Evolutionary conservation across 1,140 invertebrate genomes (phyloP).

Genomic region (Ceratina calcarata): DNA sequence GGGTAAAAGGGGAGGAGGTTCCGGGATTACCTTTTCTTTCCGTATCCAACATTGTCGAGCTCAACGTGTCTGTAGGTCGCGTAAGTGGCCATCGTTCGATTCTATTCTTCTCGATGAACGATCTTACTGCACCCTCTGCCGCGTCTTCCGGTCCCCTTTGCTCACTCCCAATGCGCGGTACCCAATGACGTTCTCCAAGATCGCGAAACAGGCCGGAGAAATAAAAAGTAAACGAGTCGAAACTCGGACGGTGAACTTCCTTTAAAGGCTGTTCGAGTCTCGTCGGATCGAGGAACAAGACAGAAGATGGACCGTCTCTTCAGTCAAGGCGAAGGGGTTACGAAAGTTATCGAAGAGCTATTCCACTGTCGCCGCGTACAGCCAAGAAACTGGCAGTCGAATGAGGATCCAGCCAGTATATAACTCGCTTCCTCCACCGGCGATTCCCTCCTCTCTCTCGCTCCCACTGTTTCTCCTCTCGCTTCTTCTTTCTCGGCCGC

Average conservation of each 20-base stretch:
- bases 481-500: conserved; percentile 22
- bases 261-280: not conserved
- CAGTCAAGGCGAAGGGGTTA: no score
- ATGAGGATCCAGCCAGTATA: conserved; percentile 65
- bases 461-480: conserved; percentile 24
- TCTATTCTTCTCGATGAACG: conserved; percentile 14
- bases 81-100: conserved; percentile 84
- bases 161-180: no score
- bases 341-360: not conserved
- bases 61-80: conserved; percentile 86
- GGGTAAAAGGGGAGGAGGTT: conserved; percentile 1
- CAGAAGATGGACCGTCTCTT: no score
- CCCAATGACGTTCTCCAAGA: no score
- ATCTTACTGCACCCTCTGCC: conserved; percentile 9
- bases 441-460: conserved; percentile 51
- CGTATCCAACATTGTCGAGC: conserved; percentile 86
- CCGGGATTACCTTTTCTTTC: conserved; percentile 84
- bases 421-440: conserved; percentile 61
- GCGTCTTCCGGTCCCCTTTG: not conserved
- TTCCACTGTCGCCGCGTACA: conserved; percentile 49
- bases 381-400: conserved; percentile 68
- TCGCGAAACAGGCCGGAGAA: not conserved
- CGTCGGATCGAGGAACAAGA: not conserved
- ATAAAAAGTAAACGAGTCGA: no score
- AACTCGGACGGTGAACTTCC: no score